A percentile compares a stretch with the other conserved stretches of the same genome.
These are phyloP conservation scores for Barypeithes pellucidus DNA, from an alignment of 2,888 invertebrate species.

Conservation along the genomic window DNA sequence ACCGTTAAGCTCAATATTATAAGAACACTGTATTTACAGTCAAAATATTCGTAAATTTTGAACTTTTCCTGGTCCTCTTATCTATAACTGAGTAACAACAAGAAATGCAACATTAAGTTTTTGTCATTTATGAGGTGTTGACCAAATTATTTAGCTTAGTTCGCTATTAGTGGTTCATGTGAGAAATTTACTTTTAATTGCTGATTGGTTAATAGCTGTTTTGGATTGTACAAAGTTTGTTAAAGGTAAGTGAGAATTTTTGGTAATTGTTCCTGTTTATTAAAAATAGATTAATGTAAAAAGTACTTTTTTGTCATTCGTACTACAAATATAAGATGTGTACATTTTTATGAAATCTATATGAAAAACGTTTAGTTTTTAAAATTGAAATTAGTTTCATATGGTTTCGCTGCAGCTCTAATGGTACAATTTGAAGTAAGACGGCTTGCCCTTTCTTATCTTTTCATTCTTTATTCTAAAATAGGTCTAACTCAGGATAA, in stretches of 20 bases:
- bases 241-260: neutral
- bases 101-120: constrained; percentile 22
- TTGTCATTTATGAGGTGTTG: neutral
- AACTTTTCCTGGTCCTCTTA: constrained; percentile 11
- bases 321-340: too few relatives aligned
- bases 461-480: too few relatives aligned
- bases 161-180: neutral
- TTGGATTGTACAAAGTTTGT: constrained; percentile 3
- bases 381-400: too few relatives aligned
- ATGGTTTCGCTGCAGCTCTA: too few relatives aligned
- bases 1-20: neutral
- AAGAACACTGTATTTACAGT: neutral
- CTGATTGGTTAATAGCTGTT: neutral
- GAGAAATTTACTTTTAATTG: constrained; percentile 11
- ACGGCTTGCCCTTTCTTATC: too few relatives aligned
- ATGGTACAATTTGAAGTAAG: too few relatives aligned
- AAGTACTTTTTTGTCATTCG: too few relatives aligned
- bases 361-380: too few relatives aligned
- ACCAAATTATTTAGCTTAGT: neutral
- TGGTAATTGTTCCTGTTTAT: neutral
- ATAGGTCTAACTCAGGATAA: too few relatives aligned
- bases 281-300: too few relatives aligned
- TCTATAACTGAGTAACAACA: constrained; percentile 13
- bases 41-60: constrained; percentile 19
- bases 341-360: too few relatives aligned